Conservation (phyloP, 2,113 vertebrate genomes). For the Notarius quadriscutis region DNA sequence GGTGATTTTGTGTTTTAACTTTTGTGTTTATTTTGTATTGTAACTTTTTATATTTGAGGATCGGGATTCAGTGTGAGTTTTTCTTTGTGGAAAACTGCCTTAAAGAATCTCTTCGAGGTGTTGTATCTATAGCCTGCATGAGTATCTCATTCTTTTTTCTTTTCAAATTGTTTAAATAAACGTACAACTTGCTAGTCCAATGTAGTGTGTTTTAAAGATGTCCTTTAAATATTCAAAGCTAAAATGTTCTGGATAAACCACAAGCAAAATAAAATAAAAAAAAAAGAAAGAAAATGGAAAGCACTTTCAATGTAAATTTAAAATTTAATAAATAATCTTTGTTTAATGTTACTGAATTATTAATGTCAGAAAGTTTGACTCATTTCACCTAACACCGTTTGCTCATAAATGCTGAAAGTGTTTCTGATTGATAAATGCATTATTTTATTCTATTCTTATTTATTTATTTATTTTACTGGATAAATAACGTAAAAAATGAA, state of each 20-base stretch:
- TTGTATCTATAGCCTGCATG: neutral
- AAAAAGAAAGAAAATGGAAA: too few relatives aligned
- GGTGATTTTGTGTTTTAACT: neutral
- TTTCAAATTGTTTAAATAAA: neutral
- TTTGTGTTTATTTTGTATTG: too few relatives aligned
- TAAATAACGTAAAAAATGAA: neutral
- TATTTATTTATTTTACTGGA: neutral
- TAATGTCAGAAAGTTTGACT: neutral
- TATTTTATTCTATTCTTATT: neutral
- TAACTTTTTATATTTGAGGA: neutral
- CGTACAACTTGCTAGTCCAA: neutral
- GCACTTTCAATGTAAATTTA: neutral
- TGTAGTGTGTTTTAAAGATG: neutral
- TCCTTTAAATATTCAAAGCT: neutral
- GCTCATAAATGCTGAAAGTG: neutral
- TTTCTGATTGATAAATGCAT: neutral
- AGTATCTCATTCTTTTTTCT: neutral
- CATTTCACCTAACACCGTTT: neutral
- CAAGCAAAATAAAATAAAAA: neutral
- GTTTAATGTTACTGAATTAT: neutral
- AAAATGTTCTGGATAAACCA: neutral
- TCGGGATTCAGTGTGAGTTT: neutral
- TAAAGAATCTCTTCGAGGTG: neutral
- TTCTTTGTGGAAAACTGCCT: neutral
- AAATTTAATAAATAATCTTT: neutral